Percentiles rank a stretch among this genome's conserved stretches.
Evolutionary conservation across 1,140 invertebrate genomes (phyloP).

Genomic region (Sinonovacula constricta): DNA sequence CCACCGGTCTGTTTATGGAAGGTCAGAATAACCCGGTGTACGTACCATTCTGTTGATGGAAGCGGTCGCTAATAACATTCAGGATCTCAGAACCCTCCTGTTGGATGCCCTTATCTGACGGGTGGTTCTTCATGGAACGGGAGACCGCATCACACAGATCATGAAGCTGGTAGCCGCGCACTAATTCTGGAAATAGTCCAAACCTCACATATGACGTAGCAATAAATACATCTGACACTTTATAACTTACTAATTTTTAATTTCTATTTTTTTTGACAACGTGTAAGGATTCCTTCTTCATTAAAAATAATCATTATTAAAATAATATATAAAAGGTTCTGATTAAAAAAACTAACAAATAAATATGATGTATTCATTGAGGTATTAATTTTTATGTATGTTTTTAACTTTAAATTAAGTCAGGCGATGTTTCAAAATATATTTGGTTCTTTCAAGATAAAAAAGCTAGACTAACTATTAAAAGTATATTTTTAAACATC

Average conservation of each 20-base stretch:
- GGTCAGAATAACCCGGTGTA: too few relatives aligned
- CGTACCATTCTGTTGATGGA: conserved; percentile 47
- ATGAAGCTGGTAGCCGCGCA: conserved; percentile 24
- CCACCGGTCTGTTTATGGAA: too few relatives aligned
- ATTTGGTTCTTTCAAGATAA: too few relatives aligned
- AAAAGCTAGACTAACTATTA: too few relatives aligned
- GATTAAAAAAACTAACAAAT: not conserved
- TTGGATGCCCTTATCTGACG: conserved; percentile 20
- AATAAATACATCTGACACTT: not conserved
- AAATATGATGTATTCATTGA: not conserved
- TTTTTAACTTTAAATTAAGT: too few relatives aligned
- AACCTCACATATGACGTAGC: too few relatives aligned
- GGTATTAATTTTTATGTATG: too few relatives aligned
- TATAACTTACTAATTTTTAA: not conserved
- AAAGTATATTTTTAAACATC: too few relatives aligned
- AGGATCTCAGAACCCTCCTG: conserved; percentile 15
- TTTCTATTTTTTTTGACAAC: not conserved
- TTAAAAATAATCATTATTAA: not conserved
- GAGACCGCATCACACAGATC: conserved; percentile 23
- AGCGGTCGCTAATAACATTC: conserved; percentile 27
- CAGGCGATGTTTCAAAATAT: too few relatives aligned
- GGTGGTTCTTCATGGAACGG: conserved; percentile 31
- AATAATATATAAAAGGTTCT: not conserved
- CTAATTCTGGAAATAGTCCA: conserved; percentile 5
- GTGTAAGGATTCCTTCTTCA: not conserved